phyloP scores from a whole-genome alignment of 2,113 vertebrate species.

The Grallaria varia region DNA sequence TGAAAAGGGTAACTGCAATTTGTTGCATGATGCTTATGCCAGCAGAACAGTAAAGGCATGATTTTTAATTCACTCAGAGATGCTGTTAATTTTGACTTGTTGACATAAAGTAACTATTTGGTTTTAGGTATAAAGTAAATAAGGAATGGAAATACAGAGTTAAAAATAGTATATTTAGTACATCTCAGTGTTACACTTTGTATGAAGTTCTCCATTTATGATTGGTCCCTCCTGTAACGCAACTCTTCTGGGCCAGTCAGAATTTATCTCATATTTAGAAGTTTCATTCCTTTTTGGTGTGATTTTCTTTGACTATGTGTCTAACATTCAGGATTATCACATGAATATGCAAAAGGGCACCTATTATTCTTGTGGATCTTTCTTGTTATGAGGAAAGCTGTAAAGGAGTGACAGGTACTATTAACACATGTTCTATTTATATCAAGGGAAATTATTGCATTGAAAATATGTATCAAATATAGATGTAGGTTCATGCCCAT shows the following conservation, averaged over 20 bases:
- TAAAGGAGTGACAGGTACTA: conserved; percentile 30
- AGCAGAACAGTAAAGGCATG: not conserved
- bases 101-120: not conserved
- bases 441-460: not conserved
- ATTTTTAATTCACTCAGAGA: not conserved
- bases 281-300: not conserved
- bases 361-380: conserved; percentile 3
- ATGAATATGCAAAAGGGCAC: conserved; percentile 8
- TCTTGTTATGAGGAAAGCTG: conserved; percentile 1
- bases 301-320: not conserved
- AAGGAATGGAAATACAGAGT: not conserved
- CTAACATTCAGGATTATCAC: not conserved
- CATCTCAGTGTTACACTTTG: not conserved
- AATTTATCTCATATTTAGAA: not conserved
- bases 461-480: conserved; percentile 17
- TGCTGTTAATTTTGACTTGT: not conserved
- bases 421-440: conserved; percentile 44
- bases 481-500: conserved; percentile 6
- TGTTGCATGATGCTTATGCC: not conserved
- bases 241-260: not conserved
- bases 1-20: not conserved
- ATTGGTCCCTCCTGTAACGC: not conserved
- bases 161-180: not conserved
- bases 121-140: not conserved
- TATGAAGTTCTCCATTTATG: not conserved